Conservation (phyloP, 2,797 vertebrate species). For the Anableps anableps region DNA sequence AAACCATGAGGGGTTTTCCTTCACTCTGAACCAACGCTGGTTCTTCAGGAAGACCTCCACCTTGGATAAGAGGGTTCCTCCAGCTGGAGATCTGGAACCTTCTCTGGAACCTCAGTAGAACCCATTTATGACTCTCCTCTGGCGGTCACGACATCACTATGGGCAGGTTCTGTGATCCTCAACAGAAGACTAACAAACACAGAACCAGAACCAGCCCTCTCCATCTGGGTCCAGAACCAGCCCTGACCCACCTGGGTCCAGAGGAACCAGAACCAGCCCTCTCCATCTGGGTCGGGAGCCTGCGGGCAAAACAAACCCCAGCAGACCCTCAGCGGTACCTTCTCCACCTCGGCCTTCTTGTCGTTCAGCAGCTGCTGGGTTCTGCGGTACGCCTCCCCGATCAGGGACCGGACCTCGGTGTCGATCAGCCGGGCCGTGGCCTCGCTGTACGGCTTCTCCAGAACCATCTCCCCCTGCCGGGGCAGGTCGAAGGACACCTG, state of each 20-base stretch:
- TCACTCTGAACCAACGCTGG: too few species aligned
- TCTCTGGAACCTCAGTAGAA: too few species aligned
- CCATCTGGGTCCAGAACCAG: neutral
- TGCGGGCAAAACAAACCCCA: neutral
- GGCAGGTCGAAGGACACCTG: conserved; percentile 97
- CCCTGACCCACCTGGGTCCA: neutral
- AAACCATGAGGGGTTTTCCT: too few species aligned
- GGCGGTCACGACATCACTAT: too few species aligned
- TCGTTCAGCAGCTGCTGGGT: conserved; percentile 85
- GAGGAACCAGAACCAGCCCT: neutral
- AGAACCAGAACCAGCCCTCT: too few species aligned
- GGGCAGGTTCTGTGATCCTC: too few species aligned
- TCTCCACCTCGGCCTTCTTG: conserved; percentile 92
- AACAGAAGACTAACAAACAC: too few species aligned
- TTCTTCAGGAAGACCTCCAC: too few species aligned
- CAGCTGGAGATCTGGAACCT: too few species aligned
- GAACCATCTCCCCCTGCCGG: conserved; percentile 92
- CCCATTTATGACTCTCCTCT: too few species aligned
- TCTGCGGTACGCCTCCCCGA: conserved; percentile 86
- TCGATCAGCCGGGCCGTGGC: conserved; percentile 94
- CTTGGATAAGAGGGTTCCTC: too few species aligned
- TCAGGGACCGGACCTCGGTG: conserved; percentile 88
- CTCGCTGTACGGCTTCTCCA: conserved; percentile 97
- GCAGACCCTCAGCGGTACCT: conserved; percentile 64
- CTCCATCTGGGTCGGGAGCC: neutral